Conservation (phyloP, 2,113 vertebrate genomes). For the Ptychochromis oligacanthus region DNA sequence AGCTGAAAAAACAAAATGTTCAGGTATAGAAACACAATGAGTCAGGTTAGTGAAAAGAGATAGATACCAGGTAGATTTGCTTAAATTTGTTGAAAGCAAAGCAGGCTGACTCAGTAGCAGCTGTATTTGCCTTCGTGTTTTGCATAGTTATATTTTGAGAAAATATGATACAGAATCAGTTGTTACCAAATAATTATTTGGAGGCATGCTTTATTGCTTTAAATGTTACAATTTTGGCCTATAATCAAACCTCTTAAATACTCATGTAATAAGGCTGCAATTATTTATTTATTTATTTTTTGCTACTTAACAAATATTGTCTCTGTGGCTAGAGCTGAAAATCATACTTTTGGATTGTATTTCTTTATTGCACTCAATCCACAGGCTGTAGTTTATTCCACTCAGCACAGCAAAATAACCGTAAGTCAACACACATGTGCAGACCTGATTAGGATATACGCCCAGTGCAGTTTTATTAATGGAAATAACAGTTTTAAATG, state of each 20-base stretch:
- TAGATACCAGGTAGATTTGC: neutral
- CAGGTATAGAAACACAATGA: neutral
- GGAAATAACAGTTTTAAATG: too few relatives aligned
- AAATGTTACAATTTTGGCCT: neutral
- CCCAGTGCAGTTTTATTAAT: too few relatives aligned
- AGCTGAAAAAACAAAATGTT: neutral
- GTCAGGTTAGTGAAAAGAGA: neutral
- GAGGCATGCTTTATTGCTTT: neutral
- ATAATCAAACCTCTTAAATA: neutral
- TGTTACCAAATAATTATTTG: too few relatives aligned
- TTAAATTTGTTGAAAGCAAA: constrained; percentile 24
- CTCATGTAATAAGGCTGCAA: neutral
- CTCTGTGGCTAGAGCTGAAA: neutral
- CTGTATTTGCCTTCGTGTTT: neutral
- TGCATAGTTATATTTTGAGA: neutral
- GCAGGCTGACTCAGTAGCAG: neutral
- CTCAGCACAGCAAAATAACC: neutral
- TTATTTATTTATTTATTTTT: neutral
- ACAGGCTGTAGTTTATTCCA: neutral
- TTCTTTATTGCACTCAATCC: neutral
- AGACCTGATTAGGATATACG: neutral
- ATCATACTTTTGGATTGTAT: neutral
- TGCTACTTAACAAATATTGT: neutral
- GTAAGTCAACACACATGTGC: neutral
- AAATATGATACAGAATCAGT: neutral